Percentiles rank a stretch among this genome's conserved stretches.
Conservation (phyloP, 2,888 invertebrate genomes). For the Resseliella maxima region DNA sequence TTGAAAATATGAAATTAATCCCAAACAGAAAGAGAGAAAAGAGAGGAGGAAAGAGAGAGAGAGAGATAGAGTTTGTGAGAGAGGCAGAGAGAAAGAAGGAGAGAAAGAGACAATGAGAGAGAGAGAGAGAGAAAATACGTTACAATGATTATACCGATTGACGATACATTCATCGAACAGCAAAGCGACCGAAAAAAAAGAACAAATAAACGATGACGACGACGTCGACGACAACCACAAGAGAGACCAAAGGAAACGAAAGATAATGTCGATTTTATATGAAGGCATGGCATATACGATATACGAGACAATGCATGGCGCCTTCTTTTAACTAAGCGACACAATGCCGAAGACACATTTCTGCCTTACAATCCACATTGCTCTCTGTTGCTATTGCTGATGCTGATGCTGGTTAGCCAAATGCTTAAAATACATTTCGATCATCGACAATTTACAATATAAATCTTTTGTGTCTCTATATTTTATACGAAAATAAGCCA, state of each 20-base stretch:
- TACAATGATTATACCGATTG: background rate
- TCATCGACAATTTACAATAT: background rate
- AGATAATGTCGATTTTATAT: conserved; percentile 45
- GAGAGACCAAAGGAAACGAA: background rate
- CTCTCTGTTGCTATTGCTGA: no score
- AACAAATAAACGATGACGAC: background rate
- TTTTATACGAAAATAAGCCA: background rate
- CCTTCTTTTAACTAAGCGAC: conserved; percentile 36
- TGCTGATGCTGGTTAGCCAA: background rate
- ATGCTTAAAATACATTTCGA: background rate
- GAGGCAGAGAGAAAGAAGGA: no score
- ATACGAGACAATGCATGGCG: conserved; percentile 26
- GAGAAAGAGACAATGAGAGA: no score
- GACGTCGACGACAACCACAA: no score
- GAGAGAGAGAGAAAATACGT: no score
- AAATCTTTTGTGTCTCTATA: background rate
- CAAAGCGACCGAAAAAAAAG: background rate
- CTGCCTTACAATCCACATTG: background rate
- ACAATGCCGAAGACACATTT: conserved; percentile 44
- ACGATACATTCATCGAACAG: background rate
- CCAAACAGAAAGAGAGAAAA: background rate
- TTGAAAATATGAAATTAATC: conserved; percentile 34
- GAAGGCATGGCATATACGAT: background rate
- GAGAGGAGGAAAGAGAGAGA: no score
- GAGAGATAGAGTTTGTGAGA: no score